Evolutionary conservation across 2,888 invertebrate genomes (phyloP).

Genomic region (Tanaodytes sp.): DNA sequence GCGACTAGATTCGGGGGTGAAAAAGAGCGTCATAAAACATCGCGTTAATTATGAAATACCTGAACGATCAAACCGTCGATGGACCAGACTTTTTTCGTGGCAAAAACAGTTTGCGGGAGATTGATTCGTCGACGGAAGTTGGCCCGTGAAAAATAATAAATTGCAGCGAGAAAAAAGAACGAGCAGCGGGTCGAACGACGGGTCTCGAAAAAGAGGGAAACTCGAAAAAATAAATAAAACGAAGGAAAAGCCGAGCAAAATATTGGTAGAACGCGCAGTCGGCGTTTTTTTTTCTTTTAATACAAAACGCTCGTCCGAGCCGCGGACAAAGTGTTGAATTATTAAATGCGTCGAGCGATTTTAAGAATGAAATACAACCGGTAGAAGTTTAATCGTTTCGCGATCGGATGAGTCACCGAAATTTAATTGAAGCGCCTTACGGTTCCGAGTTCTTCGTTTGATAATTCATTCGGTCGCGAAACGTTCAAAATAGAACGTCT

Average conservation of each 20-base stretch:
- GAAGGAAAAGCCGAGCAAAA: constrained; percentile 6
- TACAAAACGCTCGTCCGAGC: constrained; percentile 11
- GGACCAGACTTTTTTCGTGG: constrained; percentile 14
- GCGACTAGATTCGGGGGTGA: constrained; percentile 10
- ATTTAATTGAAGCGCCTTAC: constrained; percentile 24
- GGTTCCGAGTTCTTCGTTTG: too few relatives aligned
- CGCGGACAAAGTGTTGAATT: constrained; percentile 19
- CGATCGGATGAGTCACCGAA: constrained; percentile 17
- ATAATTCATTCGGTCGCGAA: too few relatives aligned
- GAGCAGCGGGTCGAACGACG: constrained; percentile 9
- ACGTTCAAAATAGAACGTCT: too few relatives aligned
- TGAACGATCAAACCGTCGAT: constrained; percentile 21
- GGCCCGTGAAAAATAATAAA: constrained; percentile 37
- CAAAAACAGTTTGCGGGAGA: constrained; percentile 32
- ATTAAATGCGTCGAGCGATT: constrained; percentile 27
- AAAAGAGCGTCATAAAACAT: constrained; percentile 40
- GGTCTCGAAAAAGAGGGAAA: constrained; percentile 20
- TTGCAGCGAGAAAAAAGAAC: constrained; percentile 21
- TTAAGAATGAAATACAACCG: constrained; percentile 34
- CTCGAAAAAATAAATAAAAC: too few relatives aligned
- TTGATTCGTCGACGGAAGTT: constrained; percentile 37
- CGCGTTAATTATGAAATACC: constrained; percentile 52
- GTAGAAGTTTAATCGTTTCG: constrained; percentile 21
- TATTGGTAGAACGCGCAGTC: constrained; percentile 17
- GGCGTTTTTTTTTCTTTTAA: constrained; percentile 5